phyloP scores from a whole-genome alignment of 2,797 vertebrate genomes.

The Menidia menidia region DNA sequence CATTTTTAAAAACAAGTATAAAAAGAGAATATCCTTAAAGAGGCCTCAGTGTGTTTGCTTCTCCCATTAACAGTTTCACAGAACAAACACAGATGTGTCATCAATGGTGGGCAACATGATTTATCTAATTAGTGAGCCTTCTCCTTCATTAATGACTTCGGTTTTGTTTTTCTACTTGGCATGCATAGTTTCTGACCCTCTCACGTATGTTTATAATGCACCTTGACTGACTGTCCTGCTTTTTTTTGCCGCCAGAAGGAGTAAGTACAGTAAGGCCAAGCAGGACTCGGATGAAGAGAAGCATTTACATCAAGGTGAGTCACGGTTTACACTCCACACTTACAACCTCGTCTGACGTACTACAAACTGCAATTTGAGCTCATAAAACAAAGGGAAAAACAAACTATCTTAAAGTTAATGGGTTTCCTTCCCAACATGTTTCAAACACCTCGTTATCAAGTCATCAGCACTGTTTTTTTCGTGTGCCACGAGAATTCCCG shows the following conservation, averaged over 20 bases:
- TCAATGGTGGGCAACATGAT: too few species aligned
- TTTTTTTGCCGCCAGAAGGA: constrained; percentile 86
- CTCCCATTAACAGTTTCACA: too few species aligned
- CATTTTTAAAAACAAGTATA: background rate
- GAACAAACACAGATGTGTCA: too few species aligned
- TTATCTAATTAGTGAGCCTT: too few species aligned
- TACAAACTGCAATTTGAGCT: constrained; percentile 49
- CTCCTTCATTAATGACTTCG: too few species aligned
- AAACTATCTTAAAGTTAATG: constrained; percentile 61
- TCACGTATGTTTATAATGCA: constrained; percentile 1
- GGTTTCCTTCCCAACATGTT: constrained; percentile 44
- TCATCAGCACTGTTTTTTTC: constrained; percentile 67
- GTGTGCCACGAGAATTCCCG: constrained; percentile 50
- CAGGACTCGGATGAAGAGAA: constrained; percentile 98
- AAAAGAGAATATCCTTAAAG: background rate
- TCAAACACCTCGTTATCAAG: constrained; percentile 74
- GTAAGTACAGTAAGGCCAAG: constrained; percentile 98
- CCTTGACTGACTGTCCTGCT: constrained; percentile 49
- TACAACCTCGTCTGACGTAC: constrained; percentile 47
- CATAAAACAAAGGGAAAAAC: constrained; percentile 40
- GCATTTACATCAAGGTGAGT: constrained; percentile 94
- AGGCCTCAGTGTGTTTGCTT: background rate
- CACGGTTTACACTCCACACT: constrained; percentile 11
- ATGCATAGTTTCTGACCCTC: background rate
- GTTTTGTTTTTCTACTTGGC: background rate